Base-by-base conservation (phyloP, 2,797 vertebrate genomes). In the Coendou prehensilis region DNA sequence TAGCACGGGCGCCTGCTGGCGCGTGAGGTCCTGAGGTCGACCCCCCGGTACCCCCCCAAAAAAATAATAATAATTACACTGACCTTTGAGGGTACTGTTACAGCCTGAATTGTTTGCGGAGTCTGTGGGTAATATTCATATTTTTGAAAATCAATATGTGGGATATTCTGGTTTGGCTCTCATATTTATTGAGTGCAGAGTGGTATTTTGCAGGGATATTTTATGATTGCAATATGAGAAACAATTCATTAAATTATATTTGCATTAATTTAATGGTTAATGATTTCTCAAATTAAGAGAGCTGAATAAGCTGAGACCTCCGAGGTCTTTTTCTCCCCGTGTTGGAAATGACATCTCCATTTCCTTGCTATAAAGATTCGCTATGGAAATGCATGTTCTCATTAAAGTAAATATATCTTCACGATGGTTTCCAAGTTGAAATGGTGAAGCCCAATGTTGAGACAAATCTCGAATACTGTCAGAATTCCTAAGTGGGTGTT, bases 171-270 rank as follows among this genome's bases (percentile, higher is more conserved):
- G 15, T 87, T 92, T 92, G 80, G 71, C 45, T 93, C 8, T 89
- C 50, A 3, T 93, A 86, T 93, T 91, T 94, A 93, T 83, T 90
- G 97, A 92, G 26, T 71, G 10, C 47, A 76, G 67, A 88, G 81
- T 93, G 78, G 69, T 96, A 90, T 84, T 97, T 97, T 92, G 17
- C 57, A 93, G 76, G 54, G 9, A 89, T 96, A 45, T 75, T 97
- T 97, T 96, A 93, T 94, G 80, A 94, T 82, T 87, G 87, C 89
- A 89, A 57, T 83, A 90, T 93, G 85, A 96, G 89, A 93, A 96
- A 94, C 82, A 94, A 96, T 97, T 97, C 86, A 97, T 97, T 97
- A 98, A 96, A 85, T 59, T 90, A 22, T 54, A 93, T 96, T 97
- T 96, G 91, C 93, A 95, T 97, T 96, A 96, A 96, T 96, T 97